These are phyloP conservation scores for Capricornis sumatraensis DNA, from an alignment of 2,113 vertebrate species.

Conservation along the genomic window DNA sequence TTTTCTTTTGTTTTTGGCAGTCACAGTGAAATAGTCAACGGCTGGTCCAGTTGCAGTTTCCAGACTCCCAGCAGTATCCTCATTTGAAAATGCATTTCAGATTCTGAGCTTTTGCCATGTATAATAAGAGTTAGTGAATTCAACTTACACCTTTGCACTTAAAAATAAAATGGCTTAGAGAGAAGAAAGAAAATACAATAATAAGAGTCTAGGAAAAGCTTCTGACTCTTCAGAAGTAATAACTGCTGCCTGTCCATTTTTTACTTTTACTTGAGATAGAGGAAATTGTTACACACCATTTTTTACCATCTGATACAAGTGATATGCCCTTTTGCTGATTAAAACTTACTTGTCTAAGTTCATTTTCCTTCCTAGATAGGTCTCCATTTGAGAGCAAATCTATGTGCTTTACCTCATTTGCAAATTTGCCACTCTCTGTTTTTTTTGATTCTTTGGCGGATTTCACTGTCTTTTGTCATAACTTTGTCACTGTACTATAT, in stretches of 20 bases:
- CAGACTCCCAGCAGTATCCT: neutral
- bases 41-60: neutral
- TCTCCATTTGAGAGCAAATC: constrained; percentile 8
- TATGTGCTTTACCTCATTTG: neutral
- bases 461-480: neutral
- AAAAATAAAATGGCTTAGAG: neutral
- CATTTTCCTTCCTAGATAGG: constrained; percentile 20
- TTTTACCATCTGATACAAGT: neutral
- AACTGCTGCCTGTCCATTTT: neutral
- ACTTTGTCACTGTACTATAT: neutral
- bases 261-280: neutral
- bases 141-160: neutral
- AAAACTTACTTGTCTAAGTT: neutral
- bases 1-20: neutral
- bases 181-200: constrained; percentile 18
- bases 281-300: neutral
- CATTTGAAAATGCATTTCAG: constrained; percentile 53
- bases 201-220: constrained; percentile 19
- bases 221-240: neutral
- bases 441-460: neutral
- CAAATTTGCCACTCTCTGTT: neutral
- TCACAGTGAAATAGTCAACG: neutral
- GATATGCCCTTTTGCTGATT: neutral
- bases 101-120: constrained; percentile 21
- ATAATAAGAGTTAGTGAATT: constrained; percentile 27